Percentiles rank a stretch among this genome's conserved stretches.
Evolutionary conservation across 2,888 invertebrate species (phyloP).

Genomic region (Athalia rosae): DNA sequence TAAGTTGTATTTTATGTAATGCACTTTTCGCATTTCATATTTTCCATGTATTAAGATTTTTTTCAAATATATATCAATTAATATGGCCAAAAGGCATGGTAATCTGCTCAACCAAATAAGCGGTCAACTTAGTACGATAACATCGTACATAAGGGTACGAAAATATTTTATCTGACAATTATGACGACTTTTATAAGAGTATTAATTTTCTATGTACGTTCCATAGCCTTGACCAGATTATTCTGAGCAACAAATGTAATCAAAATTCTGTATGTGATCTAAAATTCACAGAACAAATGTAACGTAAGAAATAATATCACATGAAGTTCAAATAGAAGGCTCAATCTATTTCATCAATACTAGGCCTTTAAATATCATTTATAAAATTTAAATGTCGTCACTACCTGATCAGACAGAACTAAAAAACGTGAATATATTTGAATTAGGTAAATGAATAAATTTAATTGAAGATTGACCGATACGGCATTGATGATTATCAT

Average conservation of each 20-base stretch:
- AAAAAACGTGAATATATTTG: no score
- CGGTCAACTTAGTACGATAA: slow-evolving; percentile 19
- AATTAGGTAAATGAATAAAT: no score
- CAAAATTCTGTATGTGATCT: slow-evolving; percentile 17
- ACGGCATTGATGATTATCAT: slow-evolving; percentile 5
- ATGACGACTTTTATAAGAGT: not conserved
- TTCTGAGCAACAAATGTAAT: slow-evolving; percentile 43
- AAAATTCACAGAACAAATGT: not conserved
- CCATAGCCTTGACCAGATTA: slow-evolving; percentile 18
- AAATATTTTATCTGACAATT: slow-evolving; percentile 11
- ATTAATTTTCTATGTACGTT: not conserved
- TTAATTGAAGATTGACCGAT: not conserved
- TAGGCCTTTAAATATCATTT: not conserved
- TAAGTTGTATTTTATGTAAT: not conserved
- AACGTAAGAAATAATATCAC: not conserved
- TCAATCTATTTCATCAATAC: not conserved
- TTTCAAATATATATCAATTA: slow-evolving; percentile 14
- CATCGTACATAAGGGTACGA: slow-evolving; percentile 16
- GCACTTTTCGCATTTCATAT: slow-evolving; percentile 8
- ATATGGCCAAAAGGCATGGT: not conserved
- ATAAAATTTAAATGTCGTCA: not conserved
- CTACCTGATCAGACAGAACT: no score
- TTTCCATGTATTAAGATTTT: not conserved
- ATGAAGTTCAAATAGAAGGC: not conserved
- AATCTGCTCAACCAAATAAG: slow-evolving; percentile 25